Percentiles rank a stretch among this genome's conserved stretches.
Evolutionary conservation across 2,888 invertebrate genomes (phyloP).

Genomic region (Sabellastarte sp.): DNA sequence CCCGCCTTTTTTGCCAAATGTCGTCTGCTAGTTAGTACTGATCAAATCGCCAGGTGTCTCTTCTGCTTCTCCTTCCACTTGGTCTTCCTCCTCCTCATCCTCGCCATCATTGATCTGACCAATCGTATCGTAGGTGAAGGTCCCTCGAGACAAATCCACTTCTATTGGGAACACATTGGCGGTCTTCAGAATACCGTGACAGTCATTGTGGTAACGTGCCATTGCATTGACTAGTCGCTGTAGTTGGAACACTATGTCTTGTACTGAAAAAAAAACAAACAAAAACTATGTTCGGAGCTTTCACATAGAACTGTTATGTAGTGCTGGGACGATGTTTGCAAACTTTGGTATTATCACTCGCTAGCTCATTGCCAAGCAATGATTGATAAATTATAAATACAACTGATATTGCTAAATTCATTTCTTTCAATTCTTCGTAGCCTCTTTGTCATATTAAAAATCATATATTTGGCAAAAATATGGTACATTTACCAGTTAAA

Average conservation of each 20-base stretch:
- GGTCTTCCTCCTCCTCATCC: constrained; percentile 26
- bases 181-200: constrained; percentile 72
- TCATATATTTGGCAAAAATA: too few relatives aligned
- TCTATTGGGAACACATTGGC: constrained; percentile 88
- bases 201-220: constrained; percentile 73
- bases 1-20: too few relatives aligned
- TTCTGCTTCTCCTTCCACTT: constrained; percentile 17
- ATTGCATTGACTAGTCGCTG: constrained; percentile 82
- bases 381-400: too few relatives aligned
- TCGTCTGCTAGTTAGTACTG: too few relatives aligned
- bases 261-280: constrained; percentile 63
- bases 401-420: too few relatives aligned
- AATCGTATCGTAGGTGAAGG: constrained; percentile 73
- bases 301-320: not conserved
- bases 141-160: constrained; percentile 80
- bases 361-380: too few relatives aligned
- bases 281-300: not conserved
- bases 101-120: constrained; percentile 56
- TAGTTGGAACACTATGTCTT: constrained; percentile 78
- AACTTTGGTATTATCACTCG: too few relatives aligned
- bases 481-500: too few relatives aligned
- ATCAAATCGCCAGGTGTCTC: too few relatives aligned
- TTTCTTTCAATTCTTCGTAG: too few relatives aligned
- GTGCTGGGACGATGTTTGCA: too few relatives aligned
- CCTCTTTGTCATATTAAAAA: too few relatives aligned